Base-by-base conservation (phyloP, 2,797 vertebrate species). In the Myotis daubentonii region DNA sequence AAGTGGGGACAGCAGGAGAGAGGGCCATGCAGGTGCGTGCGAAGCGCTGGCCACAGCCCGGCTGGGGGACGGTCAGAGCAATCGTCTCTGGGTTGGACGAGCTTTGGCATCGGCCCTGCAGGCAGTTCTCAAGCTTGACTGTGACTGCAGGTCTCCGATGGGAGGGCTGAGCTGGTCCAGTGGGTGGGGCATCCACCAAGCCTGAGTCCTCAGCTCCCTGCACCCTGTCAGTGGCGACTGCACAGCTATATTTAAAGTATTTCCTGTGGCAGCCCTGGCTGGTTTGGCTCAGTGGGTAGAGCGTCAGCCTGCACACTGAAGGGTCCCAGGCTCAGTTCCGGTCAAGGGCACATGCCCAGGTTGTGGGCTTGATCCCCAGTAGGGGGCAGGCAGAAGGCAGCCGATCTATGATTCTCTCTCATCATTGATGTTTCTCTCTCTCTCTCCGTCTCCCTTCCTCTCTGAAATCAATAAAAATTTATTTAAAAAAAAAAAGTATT, bases 21-120 rank as follows among this genome's bases (percentile, higher is more conserved):
- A 70, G 20, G 30, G 55, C 3, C 53, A 1, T 0, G 20, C 0
- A 2, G 5, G 3, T 49, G n/a, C 4, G 1, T 0, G n/a, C 0
- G 1, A 9, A 19, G 83, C 1, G 0, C 11, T 2, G 1, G 51
- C 87, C 33, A 1, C 0, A 30, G 33, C 30, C 60, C 1, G 23
- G 47, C 81, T 2, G 1, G 28, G 16, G 16, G n/a, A 22, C 1
- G 8, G 38, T 11, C 71, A 1, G 7, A 2, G 47, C 23, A 22
- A 7, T 3, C 1, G 8, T 7, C n/a, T 66, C 87, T 12, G 36
- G 5, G 57, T 12, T 6, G 1, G 41, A 2, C 0, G 1, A 12
- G 25, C 51, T 25, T 17, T 20, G 65, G 53, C 10, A 1, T 38
- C 36, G 2, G 49, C n/a, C 57, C 41, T 30, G 0, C 3, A 15